A percentile compares a stretch with the other conserved stretches of the same genome.
These are phyloP conservation scores for Sanderia malayensis DNA, from an alignment of 30 jellyfish, hydroid and myxozoan genomes.

Conservation along the genomic window DNA sequence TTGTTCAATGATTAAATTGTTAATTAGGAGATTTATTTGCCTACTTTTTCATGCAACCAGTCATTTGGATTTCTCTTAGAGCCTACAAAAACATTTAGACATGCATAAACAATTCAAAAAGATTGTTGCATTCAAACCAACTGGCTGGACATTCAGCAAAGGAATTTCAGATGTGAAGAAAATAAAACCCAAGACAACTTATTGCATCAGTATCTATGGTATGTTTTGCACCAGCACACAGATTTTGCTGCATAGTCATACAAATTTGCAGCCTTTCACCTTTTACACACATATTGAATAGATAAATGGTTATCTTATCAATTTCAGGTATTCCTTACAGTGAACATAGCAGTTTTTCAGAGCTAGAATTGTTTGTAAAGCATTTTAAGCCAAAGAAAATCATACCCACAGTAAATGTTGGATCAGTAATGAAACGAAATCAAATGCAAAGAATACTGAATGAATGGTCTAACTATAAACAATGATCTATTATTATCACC, in stretches of 20 bases:
- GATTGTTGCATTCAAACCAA: slow-evolving; percentile 90
- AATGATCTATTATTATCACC: too few species aligned
- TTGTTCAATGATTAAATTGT: too few species aligned
- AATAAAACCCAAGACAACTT: slow-evolving; percentile 59
- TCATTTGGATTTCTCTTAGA: too few species aligned
- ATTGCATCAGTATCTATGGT: slow-evolving; percentile 72
- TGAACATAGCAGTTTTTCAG: slow-evolving; percentile 94
- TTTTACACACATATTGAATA: too few species aligned
- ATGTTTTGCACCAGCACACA: too few species aligned
- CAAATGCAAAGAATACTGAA: slow-evolving; percentile 54
- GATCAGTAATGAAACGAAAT: slow-evolving; percentile 51
- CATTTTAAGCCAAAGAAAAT: slow-evolving; percentile 67
- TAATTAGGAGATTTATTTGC: too few species aligned
- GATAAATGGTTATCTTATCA: too few species aligned
- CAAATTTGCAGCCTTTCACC: too few species aligned
- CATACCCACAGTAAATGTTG: slow-evolving; percentile 83
- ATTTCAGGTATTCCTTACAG: slow-evolving; percentile 88
- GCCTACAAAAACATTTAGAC: slow-evolving; percentile 52
- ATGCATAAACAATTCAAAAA: slow-evolving; percentile 17
- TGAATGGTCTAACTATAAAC: slow-evolving; percentile 57
- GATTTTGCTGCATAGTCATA: too few species aligned
- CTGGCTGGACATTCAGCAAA: slow-evolving; percentile 96
- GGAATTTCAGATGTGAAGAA: slow-evolving; percentile 40
- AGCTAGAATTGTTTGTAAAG: slow-evolving; percentile 74
- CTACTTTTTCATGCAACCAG: too few species aligned